Conservation (phyloP, 1,140 invertebrate genomes). For the Formica selysi region DNA sequence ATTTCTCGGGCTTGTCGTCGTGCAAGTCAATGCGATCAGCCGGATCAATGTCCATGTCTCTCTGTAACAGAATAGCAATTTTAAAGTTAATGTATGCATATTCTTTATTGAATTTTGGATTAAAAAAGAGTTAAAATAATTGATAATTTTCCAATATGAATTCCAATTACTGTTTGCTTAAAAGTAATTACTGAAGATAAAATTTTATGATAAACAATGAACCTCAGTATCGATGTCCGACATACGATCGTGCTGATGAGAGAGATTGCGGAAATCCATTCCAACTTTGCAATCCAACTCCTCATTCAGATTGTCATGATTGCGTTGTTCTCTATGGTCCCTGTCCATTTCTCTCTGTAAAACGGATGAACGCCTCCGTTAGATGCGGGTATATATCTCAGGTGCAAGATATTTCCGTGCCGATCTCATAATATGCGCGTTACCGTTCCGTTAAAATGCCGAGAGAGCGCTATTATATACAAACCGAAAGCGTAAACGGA, state of each 20-base stretch:
- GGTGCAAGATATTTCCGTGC: slow-evolving; percentile 46
- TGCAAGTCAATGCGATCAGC: slow-evolving; percentile 73
- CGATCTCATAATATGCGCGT: slow-evolving; percentile 40
- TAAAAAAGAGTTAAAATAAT: background rate
- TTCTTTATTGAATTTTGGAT: background rate
- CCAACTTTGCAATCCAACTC: slow-evolving; percentile 79
- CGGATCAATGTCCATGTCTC: slow-evolving; percentile 76
- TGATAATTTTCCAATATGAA: background rate
- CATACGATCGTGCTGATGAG: slow-evolving; percentile 79
- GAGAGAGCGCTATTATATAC: slow-evolving; percentile 27
- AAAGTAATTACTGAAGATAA: background rate
- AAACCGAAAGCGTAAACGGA: slow-evolving; percentile 6
- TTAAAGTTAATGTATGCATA: background rate
- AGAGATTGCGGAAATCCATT: slow-evolving; percentile 81
- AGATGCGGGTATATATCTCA: slow-evolving; percentile 11
- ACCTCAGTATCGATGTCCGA: slow-evolving; percentile 80
- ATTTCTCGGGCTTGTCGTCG: slow-evolving; percentile 74
- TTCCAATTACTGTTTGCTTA: slow-evolving; percentile 14
- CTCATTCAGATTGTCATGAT: slow-evolving; percentile 78
- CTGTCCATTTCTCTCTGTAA: slow-evolving; percentile 82
- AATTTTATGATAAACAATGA: slow-evolving; percentile 45
- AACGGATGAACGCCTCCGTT: slow-evolving; percentile 60
- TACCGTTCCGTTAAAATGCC: slow-evolving; percentile 42
- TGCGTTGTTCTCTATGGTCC: slow-evolving; percentile 78
- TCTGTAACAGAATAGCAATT: slow-evolving; percentile 48